A percentile compares a stretch with the other conserved stretches of the same genome.
phyloP scores from a whole-genome alignment of 2,888 invertebrate genomes.

The Dynastes maya region DNA sequence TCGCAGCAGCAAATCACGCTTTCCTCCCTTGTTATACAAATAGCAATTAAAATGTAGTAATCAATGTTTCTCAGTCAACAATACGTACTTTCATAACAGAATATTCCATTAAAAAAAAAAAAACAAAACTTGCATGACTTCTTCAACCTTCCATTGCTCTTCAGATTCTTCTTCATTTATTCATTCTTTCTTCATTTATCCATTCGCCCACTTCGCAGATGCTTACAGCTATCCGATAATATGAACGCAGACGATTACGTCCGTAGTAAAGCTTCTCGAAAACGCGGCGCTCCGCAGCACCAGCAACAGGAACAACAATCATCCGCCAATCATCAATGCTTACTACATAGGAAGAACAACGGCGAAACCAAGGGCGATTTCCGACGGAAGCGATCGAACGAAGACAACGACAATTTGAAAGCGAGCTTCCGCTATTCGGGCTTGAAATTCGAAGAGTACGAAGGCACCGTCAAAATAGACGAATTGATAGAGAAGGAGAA shows the following conservation, averaged over 20 bases:
- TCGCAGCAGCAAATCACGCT: too few species aligned
- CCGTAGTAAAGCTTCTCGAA: neutral
- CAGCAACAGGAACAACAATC: neutral
- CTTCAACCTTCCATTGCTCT: too few species aligned
- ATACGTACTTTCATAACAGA: too few species aligned
- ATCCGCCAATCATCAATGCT: neutral
- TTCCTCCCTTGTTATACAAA: too few species aligned
- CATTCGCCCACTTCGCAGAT: neutral
- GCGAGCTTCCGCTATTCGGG: constrained; percentile 28
- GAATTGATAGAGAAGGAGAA: constrained; percentile 32
- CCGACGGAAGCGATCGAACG: constrained; percentile 13
- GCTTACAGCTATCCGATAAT: constrained; percentile 29
- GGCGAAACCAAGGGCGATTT: constrained; percentile 35
- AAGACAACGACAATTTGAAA: constrained; percentile 2
- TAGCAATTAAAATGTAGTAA: too few species aligned
- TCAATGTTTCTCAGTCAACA: too few species aligned
- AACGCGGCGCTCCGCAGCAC: neutral
- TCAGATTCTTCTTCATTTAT: too few species aligned
- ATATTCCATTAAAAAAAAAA: too few species aligned
- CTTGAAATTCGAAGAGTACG: constrained; percentile 41
- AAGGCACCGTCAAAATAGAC: constrained; percentile 38
- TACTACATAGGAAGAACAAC: too few species aligned
- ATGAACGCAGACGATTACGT: constrained; percentile 24
- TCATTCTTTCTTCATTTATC: too few species aligned
- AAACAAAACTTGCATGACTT: too few species aligned